A percentile compares a stretch with the other conserved stretches of the same genome.
These are phyloP conservation scores for Virgularia gustaviana DNA, from an alignment of 92 coral and sea anemone genomes.

Conservation along the genomic window DNA sequence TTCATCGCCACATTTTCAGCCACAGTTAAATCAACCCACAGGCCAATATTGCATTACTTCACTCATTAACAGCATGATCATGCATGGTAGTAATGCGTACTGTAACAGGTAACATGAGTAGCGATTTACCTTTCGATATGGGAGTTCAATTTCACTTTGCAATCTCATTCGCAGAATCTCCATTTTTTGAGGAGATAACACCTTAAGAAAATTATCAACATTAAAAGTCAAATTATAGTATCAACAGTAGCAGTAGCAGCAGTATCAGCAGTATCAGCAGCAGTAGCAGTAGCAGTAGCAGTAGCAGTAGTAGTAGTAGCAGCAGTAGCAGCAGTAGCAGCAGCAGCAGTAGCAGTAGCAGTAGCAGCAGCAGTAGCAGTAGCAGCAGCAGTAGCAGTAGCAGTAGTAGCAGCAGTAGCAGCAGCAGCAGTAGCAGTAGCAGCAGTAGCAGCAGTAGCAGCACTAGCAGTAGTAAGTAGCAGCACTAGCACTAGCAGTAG, in stretches of 20 bases:
- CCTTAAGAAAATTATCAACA: constrained; percentile 34
- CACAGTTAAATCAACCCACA: too few species aligned
- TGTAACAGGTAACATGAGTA: too few species aligned
- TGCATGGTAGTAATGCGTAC: too few species aligned
- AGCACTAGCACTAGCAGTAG: too few species aligned
- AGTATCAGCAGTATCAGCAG: too few species aligned
- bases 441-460: background rate
- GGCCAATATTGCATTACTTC: too few species aligned
- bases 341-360: background rate
- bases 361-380: background rate
- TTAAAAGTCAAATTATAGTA: background rate
- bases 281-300: too few species aligned
- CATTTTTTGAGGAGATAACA: constrained; percentile 78
- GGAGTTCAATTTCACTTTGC: constrained; percentile 81
- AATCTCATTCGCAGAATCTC: constrained; percentile 75
- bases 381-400: background rate
- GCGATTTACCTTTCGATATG: constrained; percentile 75
- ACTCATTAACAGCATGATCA: too few species aligned
- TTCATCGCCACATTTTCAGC: too few species aligned
- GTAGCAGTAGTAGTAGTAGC: background rate
- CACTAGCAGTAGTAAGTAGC: background rate
- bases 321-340: background rate
- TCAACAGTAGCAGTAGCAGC: background rate
- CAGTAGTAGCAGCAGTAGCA: background rate
- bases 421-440: background rate